A percentile compares a stretch with the other conserved stretches of the same genome.
phyloP scores from a whole-genome alignment of 1,140 invertebrate species.

The Cepaea nemoralis region DNA sequence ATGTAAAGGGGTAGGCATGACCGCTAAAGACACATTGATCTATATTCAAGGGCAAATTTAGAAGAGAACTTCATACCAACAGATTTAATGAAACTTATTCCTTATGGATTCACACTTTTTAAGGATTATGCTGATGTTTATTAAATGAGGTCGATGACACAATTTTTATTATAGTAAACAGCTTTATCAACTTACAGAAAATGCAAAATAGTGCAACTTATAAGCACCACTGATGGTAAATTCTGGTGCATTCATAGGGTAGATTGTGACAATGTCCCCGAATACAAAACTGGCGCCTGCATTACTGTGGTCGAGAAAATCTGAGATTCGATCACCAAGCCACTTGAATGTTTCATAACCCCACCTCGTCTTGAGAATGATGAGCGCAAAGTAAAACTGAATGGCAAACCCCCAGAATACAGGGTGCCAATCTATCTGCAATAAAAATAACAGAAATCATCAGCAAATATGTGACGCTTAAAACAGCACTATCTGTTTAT shows the following conservation, averaged over 20 bases:
- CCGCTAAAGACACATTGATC: no score
- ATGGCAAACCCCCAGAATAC: conserved; percentile 81
- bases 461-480: no score
- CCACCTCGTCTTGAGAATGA: conserved; percentile 86
- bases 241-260: conserved; percentile 75
- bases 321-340: conserved; percentile 80
- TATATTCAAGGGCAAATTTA: no score
- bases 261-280: conserved; percentile 74
- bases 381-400: conserved; percentile 88
- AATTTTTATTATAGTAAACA: no score
- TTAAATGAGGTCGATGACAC: no score
- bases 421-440: conserved; percentile 69
- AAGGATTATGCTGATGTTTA: no score
- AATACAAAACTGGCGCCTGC: conserved; percentile 89
- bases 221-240: conserved; percentile 86
- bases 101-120: no score
- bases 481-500: no score
- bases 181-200: conserved; percentile 56
- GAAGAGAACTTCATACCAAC: no score
- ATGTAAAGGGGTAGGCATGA: no score
- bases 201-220: conserved; percentile 63
- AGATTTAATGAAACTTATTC: no score
- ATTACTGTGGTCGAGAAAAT: conserved; percentile 84
- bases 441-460: conserved; percentile 14
- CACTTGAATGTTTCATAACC: conserved; percentile 85